phyloP scores from a whole-genome alignment of 2,113 vertebrate species.

The Pelvicachromis taeniatus region DNA sequence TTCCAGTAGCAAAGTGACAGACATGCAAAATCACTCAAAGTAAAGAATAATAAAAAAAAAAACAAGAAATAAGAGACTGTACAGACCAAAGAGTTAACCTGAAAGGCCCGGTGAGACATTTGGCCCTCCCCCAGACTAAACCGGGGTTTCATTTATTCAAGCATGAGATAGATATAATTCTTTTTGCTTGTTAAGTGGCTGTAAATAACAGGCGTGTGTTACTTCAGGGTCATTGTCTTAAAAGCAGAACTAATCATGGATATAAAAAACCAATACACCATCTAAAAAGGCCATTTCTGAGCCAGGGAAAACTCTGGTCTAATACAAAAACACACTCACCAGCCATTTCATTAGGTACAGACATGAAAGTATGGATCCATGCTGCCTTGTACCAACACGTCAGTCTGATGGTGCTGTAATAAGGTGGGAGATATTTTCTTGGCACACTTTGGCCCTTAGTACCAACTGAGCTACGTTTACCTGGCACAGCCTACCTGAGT shows the following conservation, averaged over 20 bases:
- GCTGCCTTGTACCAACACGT: not conserved
- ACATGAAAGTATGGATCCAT: not conserved
- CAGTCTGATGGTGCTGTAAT: not conserved
- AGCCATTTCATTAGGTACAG: not conserved
- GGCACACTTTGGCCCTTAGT: not conserved
- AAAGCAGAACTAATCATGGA: not conserved
- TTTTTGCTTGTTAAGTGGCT: not conserved
- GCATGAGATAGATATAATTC: not conserved
- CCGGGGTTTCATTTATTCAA: not conserved
- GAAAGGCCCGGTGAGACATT: not conserved
- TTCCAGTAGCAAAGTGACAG: not conserved
- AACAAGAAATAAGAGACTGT: not conserved
- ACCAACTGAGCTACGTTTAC: not conserved
- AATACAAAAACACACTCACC: not conserved
- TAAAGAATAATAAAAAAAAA: not conserved
- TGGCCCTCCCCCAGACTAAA: not conserved
- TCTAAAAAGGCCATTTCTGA: not conserved
- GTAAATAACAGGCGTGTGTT: not conserved
- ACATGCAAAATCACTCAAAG: not conserved
- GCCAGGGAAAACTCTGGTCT: not conserved
- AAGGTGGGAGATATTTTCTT: not conserved
- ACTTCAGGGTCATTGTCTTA: not conserved
- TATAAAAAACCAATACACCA: not conserved
- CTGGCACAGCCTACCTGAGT: not conserved
- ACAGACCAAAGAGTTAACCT: not conserved